Evolutionary conservation across 2,888 invertebrate genomes (phyloP), one percentile per base, ranked within the genome.

Genomic region (Zygogramma bicolorata): DNA sequence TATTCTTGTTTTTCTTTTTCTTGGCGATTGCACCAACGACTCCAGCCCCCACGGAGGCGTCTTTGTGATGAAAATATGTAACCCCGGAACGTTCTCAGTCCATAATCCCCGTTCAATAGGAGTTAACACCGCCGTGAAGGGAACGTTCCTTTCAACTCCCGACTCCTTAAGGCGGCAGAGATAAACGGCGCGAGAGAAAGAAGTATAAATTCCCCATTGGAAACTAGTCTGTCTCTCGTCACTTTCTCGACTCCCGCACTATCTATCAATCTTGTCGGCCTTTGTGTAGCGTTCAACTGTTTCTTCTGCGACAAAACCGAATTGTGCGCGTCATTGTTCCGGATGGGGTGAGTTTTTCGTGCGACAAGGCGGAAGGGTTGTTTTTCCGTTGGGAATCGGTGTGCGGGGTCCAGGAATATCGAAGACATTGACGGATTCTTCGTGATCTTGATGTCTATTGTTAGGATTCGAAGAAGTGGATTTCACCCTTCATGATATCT

Each of bases 201-300:
- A 75, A 79, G 71, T 74, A 72, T 76, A 75, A 71, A 76, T 71
- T 73, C 71, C 34, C 73, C 66, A 73, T 75, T 66, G 75, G 71
- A 61, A 79, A 67, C 70, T 65, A 73, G 75, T 71, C 77, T 73
- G 42, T 75, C 72, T 74, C 76, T 79, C 71, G 78, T 78, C 79
- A 78, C 74, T 75, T 68, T 67, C 72, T 68, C 73, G 77, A 79
- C 79, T 65, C 71, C 70, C 65, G 69, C 49, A 66, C 75, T 74
- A 80, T 80, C 80, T 78, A 80, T 80, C 79, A 80, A 77, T 79
- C 80, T 76, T 77, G 77, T 79, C 75, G 73, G 79, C 79, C 69
- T 79, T 77, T 77, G 76, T 77, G 73, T 74, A 77, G 72, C 75
- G 38, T 75, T 76, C 75, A 61, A 74, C 75, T 73, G 65, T 75